Base-by-base conservation (phyloP, 2,113 vertebrate species). In the Thermophis baileyi region DNA sequence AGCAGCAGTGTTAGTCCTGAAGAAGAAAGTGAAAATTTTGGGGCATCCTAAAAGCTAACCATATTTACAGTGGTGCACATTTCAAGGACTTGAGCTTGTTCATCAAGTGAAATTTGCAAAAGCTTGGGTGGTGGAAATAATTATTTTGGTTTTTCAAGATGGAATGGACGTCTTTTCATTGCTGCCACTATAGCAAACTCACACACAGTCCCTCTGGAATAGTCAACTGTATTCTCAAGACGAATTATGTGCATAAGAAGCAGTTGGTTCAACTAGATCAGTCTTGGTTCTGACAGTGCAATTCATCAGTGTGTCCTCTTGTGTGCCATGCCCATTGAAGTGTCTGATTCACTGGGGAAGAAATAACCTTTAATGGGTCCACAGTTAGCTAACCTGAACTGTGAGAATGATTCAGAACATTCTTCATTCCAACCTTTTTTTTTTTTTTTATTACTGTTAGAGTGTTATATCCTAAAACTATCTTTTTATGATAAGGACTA, bases 401-500 rank as follows among this genome's bases (percentile, higher is more conserved):
- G 40, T 85, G 44, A 25, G 50, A 69, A 35, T 47, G n/a, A 60
- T 90, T 93, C 92, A 90, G 47, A 0, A 0, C 18, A 27, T 0
- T 0, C 40, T 47, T 90, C 5, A 0, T 4, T 55, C n/a, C 93
- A 35, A 3, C 90, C 93, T 91, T 74, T 93, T 91, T 35, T 88
- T 47, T 74, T 50, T 35, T 88, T 35, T 88, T 47, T 49, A 10
- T 89, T 95, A 91, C 40, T 40, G 24, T 24, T 44, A 20, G 4
- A 51, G 86, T 85, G 53, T 10, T 7, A 90, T 74, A 74, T 22
- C 10, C 49, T 92, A 44, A 81, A 4, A 46, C 91, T n/a, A 74
- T 11, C 88, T 60, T 85, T 87, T 47, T 49, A 1, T 91, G 93
- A 92, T 93, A 94, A 14, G 8, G 44, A 24, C 0, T 16, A 92